These are phyloP conservation scores for Gonioctena quinquepunctata DNA, from an alignment of 1,140 invertebrate genomes.

Conservation along the genomic window DNA sequence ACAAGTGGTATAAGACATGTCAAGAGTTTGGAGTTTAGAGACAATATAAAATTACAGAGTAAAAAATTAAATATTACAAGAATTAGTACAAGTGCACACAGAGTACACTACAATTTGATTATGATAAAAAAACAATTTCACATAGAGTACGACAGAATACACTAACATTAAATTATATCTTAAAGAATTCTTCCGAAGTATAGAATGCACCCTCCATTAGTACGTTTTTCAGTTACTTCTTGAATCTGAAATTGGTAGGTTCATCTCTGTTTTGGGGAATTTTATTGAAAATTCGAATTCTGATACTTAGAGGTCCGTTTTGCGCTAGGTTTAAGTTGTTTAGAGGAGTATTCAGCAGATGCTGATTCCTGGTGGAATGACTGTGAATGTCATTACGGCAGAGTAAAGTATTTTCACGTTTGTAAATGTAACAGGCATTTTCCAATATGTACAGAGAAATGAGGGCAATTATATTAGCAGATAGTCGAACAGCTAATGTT, in stretches of 20 bases:
- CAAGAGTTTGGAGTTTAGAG: background rate
- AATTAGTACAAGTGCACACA: background rate
- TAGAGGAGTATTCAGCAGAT: too few relatives aligned
- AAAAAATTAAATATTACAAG: conserved; percentile 5
- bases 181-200: background rate
- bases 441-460: too few relatives aligned
- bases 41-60: conserved; percentile 2
- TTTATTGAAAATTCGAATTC: background rate
- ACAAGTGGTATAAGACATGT: conserved; percentile 1
- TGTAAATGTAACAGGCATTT: too few relatives aligned
- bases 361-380: too few relatives aligned
- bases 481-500: too few relatives aligned
- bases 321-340: too few relatives aligned
- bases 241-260: background rate
- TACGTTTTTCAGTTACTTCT: background rate
- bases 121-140: background rate
- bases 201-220: conserved; percentile 1
- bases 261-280: background rate
- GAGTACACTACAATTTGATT: conserved; percentile 1
- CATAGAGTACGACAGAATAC: conserved; percentile 1
- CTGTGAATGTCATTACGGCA: background rate
- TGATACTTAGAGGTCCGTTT: conserved; percentile 1
- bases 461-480: too few relatives aligned
- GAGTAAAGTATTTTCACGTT: background rate
- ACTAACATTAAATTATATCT: background rate